phyloP scores from a whole-genome alignment of 1,140 invertebrate species.

The Heterodera schachtii region DNA sequence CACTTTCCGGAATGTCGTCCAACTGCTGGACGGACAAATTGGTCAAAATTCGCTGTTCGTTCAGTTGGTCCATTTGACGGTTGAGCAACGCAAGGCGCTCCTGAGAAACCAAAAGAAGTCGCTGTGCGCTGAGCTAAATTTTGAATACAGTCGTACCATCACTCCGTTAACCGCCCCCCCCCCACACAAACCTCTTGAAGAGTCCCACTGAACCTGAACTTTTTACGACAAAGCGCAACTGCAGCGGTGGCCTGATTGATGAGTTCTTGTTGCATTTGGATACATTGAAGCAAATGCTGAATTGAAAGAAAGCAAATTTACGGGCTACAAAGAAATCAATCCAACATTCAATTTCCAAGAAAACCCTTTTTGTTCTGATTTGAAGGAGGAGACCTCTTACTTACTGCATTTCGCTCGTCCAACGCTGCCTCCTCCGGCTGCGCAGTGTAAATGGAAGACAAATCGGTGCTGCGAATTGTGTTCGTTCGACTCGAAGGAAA shows the following conservation, averaged over 20 bases:
- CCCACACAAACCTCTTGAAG: constrained; percentile 34
- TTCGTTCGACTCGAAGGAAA: constrained; percentile 1
- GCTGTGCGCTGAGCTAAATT: constrained; percentile 41
- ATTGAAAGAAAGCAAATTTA: constrained; percentile 10
- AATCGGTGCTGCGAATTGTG: background rate
- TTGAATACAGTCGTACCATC: too few species aligned
- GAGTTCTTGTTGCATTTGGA: constrained; percentile 22
- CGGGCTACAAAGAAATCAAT: too few species aligned
- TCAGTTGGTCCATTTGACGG: constrained; percentile 33
- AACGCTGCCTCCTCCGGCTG: background rate
- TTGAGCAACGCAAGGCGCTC: constrained; percentile 34
- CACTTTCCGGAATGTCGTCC: constrained; percentile 23
- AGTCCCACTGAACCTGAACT: constrained; percentile 34
- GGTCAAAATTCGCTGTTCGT: constrained; percentile 24
- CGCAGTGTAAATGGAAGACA: constrained; percentile 3
- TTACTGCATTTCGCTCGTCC: constrained; percentile 8
- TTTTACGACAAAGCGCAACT: constrained; percentile 34
- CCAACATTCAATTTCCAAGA: too few species aligned
- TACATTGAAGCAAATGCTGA: constrained; percentile 19
- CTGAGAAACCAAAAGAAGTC: constrained; percentile 34
- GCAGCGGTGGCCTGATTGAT: constrained; percentile 20
- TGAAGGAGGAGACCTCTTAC: too few species aligned
- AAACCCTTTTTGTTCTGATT: background rate
- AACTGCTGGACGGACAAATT: constrained; percentile 16
- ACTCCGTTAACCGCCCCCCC: too few species aligned